Conservation (phyloP, 2,888 invertebrate genomes). For the Leptopilina myrica region DNA sequence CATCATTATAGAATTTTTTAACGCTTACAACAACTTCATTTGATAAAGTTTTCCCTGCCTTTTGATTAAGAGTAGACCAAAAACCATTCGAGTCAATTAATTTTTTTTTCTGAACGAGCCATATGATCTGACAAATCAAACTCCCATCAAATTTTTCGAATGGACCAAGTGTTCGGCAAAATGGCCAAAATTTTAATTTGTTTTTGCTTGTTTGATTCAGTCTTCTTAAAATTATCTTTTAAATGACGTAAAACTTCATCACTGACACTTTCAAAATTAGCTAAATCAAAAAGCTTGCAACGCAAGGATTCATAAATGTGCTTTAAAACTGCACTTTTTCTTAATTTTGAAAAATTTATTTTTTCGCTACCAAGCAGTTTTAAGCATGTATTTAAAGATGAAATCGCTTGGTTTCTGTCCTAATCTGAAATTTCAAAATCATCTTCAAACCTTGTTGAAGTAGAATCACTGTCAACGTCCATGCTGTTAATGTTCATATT, state of each 20-base stretch:
- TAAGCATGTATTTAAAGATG: too few relatives aligned
- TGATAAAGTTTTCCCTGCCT: not conserved
- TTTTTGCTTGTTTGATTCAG: not conserved
- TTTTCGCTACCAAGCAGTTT: too few relatives aligned
- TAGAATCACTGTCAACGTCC: too few relatives aligned
- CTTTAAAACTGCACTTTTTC: too few relatives aligned
- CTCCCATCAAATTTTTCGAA: conserved; percentile 6
- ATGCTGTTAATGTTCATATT: too few relatives aligned
- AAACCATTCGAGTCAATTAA: not conserved
- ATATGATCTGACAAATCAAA: conserved; percentile 5
- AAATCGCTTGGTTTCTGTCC: too few relatives aligned
- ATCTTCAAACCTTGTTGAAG: too few relatives aligned
- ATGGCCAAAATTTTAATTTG: conserved; percentile 1
- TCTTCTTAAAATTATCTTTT: not conserved
- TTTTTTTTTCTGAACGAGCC: not conserved
- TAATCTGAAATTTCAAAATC: too few relatives aligned
- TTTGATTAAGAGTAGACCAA: not conserved
- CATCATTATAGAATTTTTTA: conserved; percentile 43
- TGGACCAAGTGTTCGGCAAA: conserved; percentile 10
- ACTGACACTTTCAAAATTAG: not conserved
- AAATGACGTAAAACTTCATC: not conserved
- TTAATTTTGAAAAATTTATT: too few relatives aligned
- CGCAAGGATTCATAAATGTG: too few relatives aligned
- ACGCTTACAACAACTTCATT: not conserved
- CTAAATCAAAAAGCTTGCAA: not conserved